Evolutionary conservation across 2,797 vertebrate species (phyloP), one percentile per base, ranked within the genome.

Genomic region (Acrossocheilus fasciatus): DNA sequence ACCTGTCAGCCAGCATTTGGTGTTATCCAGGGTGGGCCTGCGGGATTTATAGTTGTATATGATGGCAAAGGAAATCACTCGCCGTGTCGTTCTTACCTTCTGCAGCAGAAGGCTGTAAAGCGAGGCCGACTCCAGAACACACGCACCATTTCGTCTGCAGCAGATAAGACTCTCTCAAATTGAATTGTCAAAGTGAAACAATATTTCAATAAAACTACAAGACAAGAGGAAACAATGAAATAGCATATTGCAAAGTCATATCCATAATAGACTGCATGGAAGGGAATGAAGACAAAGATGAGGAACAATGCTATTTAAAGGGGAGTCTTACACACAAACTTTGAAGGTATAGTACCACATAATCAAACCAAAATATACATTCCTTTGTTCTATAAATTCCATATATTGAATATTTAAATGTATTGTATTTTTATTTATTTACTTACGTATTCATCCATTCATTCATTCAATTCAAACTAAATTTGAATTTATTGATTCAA

Each of bases 81-180:
- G 9, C 45, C 26, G 36, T 59, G 87, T 87, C 81, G 81, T 80
- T 47, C 41, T 85, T 70, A 52, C 36, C 84, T 83, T 87, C 52
- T 72, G 69, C 30, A 41, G 23, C 86, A 82, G 69, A 78, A 76
- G 66, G 17, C 78, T 76, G 52, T 85, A 87, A 89, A 83, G 72
- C 2, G 36, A 72, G 62, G 39, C 30, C 18, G 70, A 36, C 69
- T 74, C 69, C 69, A 45, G 81, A 78, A 76, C 36, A 50, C 80
- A 83, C 34, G 20, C 34, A 52, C 59, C 45, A 41, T 81, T 59
- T 82, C 43, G 76, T 36, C 80, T 43, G 30, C 26, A 36, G 30
- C 30, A 86, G 87, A 88, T 86, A 89, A 89, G 76, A 83, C 30
- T 79, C 50, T 64, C 30, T 81, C 86, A 88, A 86, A 89, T 86